Conservation (phyloP, 2,797 vertebrate genomes). For the Rhinella marina region DNA sequence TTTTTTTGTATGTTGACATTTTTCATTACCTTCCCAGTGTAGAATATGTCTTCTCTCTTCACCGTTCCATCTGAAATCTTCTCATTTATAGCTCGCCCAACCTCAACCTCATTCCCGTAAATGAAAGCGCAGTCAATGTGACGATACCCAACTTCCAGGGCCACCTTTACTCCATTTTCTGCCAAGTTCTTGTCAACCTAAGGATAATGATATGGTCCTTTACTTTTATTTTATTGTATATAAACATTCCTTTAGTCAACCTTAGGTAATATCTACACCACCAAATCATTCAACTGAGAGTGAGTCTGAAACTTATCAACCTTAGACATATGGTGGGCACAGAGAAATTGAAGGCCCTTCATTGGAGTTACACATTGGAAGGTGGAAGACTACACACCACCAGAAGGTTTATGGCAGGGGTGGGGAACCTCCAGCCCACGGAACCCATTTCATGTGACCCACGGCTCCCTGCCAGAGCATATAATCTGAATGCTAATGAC, state of each 20-base stretch:
- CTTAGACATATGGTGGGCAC: too few relatives aligned
- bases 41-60: slow-evolving; percentile 62
- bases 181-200: slow-evolving; percentile 14
- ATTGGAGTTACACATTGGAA: neutral
- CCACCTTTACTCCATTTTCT: slow-evolving; percentile 46
- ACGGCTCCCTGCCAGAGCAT: too few relatives aligned
- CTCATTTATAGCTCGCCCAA: slow-evolving; percentile 43
- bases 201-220: neutral
- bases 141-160: slow-evolving; percentile 61
- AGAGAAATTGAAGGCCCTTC: too few relatives aligned
- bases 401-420: neutral
- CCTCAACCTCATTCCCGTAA: slow-evolving; percentile 56
- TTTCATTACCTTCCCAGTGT: slow-evolving; percentile 55
- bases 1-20: neutral
- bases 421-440: too few relatives aligned
- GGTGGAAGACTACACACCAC: neutral
- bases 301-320: too few relatives aligned
- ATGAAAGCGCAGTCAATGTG: slow-evolving; percentile 57
- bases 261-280: too few relatives aligned
- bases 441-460: too few relatives aligned
- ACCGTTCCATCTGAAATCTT: slow-evolving; percentile 62
- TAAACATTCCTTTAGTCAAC: neutral
- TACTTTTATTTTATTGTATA: neutral
- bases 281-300: neutral
- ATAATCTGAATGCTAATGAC: too few relatives aligned